These are phyloP conservation scores for Danio albolineatus DNA, from an alignment of 2,797 vertebrate genomes.

Conservation along the genomic window DNA sequence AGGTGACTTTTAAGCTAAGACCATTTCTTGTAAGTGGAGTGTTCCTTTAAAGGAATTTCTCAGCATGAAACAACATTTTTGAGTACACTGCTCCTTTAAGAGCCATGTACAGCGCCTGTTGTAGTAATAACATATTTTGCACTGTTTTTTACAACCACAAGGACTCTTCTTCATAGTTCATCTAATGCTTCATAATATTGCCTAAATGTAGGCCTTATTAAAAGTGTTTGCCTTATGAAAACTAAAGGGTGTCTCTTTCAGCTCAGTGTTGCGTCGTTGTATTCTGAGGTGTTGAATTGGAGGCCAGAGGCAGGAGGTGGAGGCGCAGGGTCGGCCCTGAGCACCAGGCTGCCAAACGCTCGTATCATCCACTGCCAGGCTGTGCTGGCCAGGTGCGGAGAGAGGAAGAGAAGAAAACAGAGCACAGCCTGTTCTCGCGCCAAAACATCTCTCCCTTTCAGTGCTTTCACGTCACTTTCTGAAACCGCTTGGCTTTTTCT, in stretches of 20 bases:
- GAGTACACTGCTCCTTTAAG: no score
- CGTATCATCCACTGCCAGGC: slow-evolving; percentile 80
- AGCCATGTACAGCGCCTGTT: slow-evolving; percentile 6
- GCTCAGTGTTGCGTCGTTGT: background rate
- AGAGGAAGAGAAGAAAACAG: slow-evolving; percentile 74
- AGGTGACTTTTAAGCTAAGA: no score
- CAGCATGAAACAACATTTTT: no score
- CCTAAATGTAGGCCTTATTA: slow-evolving; percentile 8
- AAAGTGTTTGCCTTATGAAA: background rate
- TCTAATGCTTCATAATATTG: background rate
- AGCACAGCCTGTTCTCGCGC: slow-evolving; percentile 79
- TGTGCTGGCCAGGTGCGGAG: slow-evolving; percentile 80
- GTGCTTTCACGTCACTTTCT: slow-evolving; percentile 57
- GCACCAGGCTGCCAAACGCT: slow-evolving; percentile 76
- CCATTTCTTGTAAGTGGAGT: no score
- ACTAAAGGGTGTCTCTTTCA: slow-evolving; percentile 3
- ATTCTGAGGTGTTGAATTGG: slow-evolving; percentile 14
- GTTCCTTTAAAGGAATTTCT: no score
- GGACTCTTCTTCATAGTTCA: background rate
- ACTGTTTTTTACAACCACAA: background rate
- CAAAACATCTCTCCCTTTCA: slow-evolving; percentile 64
- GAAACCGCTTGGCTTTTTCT: slow-evolving; percentile 20
- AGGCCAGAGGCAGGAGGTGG: slow-evolving; percentile 60
- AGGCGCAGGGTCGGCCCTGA: slow-evolving; percentile 71
- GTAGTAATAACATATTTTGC: background rate